Percentiles rank a stretch among this genome's conserved stretches.
phyloP scores from a whole-genome alignment of 2,113 vertebrate species.

The Neolamprologus falcicula region DNA sequence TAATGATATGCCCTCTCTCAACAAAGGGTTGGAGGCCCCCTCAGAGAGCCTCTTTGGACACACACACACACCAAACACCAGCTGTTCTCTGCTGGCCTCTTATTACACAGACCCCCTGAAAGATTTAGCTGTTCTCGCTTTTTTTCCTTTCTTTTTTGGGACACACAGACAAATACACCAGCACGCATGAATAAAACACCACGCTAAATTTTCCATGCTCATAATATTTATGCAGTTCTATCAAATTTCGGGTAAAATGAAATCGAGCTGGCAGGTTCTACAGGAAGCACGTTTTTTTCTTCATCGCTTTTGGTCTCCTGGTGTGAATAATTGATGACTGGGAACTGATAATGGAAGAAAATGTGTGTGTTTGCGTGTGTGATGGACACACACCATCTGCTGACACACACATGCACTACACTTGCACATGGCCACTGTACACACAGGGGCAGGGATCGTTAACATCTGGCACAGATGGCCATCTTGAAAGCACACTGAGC shows the following conservation, averaged over 20 bases:
- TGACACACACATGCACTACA: conserved; percentile 5
- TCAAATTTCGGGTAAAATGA: background rate
- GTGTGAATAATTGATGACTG: conserved; percentile 53
- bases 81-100: conserved; percentile 49
- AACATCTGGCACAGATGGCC: conserved; percentile 60
- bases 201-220: background rate
- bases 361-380: conserved; percentile 32
- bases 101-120: conserved; percentile 35
- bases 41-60: conserved; percentile 22
- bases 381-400: conserved; percentile 64
- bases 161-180: background rate
- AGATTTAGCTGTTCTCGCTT: background rate
- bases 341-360: conserved; percentile 37
- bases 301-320: background rate
- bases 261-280: background rate
- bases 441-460: conserved; percentile 3
- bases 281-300: background rate
- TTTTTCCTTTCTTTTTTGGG: background rate
- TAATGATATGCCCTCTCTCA: conserved; percentile 60
- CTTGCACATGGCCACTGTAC: background rate
- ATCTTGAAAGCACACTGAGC: background rate
- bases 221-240: background rate
- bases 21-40: conserved; percentile 53
- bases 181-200: background rate
- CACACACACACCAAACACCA: conserved; percentile 43